Evolutionary conservation across 2,113 vertebrate genomes (phyloP).

Genomic region (Phasianus colchicus): DNA sequence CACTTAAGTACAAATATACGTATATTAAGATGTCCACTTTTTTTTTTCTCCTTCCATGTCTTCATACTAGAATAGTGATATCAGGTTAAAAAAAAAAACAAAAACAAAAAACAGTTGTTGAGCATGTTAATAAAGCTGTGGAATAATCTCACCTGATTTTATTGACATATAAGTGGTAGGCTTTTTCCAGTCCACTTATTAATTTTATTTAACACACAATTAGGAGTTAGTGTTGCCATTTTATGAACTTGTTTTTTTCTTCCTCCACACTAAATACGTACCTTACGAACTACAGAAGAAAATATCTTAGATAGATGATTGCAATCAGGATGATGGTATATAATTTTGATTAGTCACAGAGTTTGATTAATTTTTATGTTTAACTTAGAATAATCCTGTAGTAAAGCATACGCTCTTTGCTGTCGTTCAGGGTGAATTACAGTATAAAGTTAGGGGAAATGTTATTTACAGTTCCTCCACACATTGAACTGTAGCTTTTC

Average conservation of each 20-base stretch:
- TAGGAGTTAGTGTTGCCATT: constrained; percentile 16
- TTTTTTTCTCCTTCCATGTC: not conserved
- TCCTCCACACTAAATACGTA: constrained; percentile 71
- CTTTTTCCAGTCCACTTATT: not conserved
- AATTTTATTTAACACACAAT: not conserved
- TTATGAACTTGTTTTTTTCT: constrained; percentile 37
- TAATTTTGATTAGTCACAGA: constrained; percentile 82
- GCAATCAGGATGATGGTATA: constrained; percentile 81
- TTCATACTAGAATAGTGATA: not conserved
- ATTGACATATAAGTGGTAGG: not conserved
- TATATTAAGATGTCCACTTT: not conserved
- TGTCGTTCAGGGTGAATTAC: constrained; percentile 50
- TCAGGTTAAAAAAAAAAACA: not conserved
- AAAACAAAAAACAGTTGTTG: not conserved
- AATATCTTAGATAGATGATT: constrained; percentile 81
- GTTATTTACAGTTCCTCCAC: constrained; percentile 16
- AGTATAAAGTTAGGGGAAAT: not conserved
- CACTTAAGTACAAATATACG: not conserved
- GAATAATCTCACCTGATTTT: not conserved
- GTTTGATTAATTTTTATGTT: constrained; percentile 80
- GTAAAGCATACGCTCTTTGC: constrained; percentile 57
- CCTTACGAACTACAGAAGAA: constrained; percentile 67
- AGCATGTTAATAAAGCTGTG: not conserved
- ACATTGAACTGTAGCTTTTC: constrained; percentile 18
- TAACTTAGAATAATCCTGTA: constrained; percentile 63